These are phyloP conservation scores for Pristionchus entomophagus DNA, from an alignment of 2,888 invertebrate species.

Conservation along the genomic window DNA sequence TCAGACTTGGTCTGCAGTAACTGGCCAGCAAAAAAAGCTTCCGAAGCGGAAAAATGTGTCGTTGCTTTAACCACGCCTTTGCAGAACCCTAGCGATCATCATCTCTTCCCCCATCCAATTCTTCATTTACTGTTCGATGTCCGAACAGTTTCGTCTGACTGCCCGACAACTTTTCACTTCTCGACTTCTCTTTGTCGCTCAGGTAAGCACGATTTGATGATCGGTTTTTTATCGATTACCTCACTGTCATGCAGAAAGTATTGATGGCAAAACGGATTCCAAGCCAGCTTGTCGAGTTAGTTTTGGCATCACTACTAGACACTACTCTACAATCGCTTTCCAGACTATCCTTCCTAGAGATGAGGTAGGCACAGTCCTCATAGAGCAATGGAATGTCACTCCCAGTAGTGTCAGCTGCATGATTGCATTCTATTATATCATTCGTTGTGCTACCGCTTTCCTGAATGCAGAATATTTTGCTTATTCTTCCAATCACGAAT, in stretches of 20 bases:
- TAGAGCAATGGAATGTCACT: too few relatives aligned
- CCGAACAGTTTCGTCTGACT: conserved; percentile 91
- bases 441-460: too few relatives aligned
- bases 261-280: neutral
- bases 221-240: neutral
- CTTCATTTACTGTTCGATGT: conserved; percentile 95
- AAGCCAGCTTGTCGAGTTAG: neutral
- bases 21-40: too few relatives aligned
- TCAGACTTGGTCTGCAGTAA: too few relatives aligned
- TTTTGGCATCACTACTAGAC: neutral
- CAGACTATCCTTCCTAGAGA: conserved; percentile 30
- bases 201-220: too few relatives aligned
- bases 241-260: neutral
- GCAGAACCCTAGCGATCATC: conserved; percentile 92
- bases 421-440: too few relatives aligned
- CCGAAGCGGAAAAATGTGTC: too few relatives aligned
- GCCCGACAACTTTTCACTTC: conserved; percentile 85
- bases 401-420: too few relatives aligned
- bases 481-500: neutral
- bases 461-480: too few relatives aligned
- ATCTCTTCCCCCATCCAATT: conserved; percentile 91
- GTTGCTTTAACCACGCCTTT: too few relatives aligned
- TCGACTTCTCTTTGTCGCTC: conserved; percentile 65
- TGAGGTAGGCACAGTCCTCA: neutral
- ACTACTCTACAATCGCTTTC: neutral